phyloP scores from a whole-genome alignment of 30 jellyfish, hydroid and myxozoan species.

The Catostylus mosaicus region DNA sequence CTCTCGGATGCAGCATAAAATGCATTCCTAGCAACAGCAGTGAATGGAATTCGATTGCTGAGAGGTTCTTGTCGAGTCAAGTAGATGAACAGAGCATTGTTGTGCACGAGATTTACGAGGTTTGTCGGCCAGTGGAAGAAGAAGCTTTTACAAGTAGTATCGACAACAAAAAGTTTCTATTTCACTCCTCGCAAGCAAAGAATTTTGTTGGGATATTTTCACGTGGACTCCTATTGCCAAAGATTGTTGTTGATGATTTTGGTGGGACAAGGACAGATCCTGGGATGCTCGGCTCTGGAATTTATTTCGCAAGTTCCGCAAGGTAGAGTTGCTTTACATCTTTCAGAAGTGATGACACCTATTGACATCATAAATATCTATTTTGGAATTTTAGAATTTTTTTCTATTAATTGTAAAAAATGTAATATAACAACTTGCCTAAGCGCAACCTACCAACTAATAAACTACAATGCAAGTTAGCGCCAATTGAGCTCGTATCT shows the following conservation, averaged over 20 bases:
- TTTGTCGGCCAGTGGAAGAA: slow-evolving; percentile 61
- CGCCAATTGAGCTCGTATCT: too few species aligned
- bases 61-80: slow-evolving; percentile 29
- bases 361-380: background rate
- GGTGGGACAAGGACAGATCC: slow-evolving; percentile 95
- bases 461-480: too few species aligned
- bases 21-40: slow-evolving; percentile 1
- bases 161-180: slow-evolving; percentile 59
- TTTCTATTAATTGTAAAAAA: too few species aligned
- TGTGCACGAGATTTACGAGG: slow-evolving; percentile 55
- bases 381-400: background rate
- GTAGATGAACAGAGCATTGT: slow-evolving; percentile 31
- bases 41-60: slow-evolving; percentile 10
- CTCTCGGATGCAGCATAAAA: slow-evolving; percentile 71
- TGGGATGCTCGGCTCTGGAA: slow-evolving; percentile 96
- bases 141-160: slow-evolving; percentile 22
- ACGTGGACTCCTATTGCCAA: slow-evolving; percentile 91
- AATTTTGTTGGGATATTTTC: slow-evolving; percentile 94
- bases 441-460: too few species aligned
- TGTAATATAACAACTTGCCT: too few species aligned
- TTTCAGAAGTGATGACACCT: too few species aligned
- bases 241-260: slow-evolving; percentile 86
- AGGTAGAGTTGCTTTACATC: slow-evolving; percentile 43
- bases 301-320: slow-evolving; percentile 88
- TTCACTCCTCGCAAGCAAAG: slow-evolving; percentile 85